Conservation (phyloP, 64 coral and sea anemone species). For the Orbicella faveolata region DNA sequence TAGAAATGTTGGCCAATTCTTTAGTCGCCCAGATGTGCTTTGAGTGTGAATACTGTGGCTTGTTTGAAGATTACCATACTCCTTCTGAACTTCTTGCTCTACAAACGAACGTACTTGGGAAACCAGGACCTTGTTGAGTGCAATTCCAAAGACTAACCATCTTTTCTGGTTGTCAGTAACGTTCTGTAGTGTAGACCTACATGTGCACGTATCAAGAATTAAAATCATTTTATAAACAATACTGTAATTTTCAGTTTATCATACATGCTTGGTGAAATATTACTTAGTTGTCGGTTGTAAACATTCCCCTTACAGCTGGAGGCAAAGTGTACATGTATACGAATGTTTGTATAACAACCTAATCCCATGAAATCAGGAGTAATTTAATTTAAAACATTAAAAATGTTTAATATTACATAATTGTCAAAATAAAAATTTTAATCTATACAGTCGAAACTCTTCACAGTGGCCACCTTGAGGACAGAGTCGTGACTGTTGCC, state of each 20-base stretch:
- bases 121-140: conserved; percentile 43
- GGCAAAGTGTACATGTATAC: no score
- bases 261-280: no score
- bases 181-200: neutral
- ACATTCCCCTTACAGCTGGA: no score
- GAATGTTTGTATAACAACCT: no score
- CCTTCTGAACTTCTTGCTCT: neutral
- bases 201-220: neutral
- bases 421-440: no score
- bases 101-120: conserved; percentile 19
- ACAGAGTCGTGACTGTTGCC: no score
- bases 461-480: no score
- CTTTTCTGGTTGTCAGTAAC: conserved; percentile 45
- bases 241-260: neutral
- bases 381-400: no score
- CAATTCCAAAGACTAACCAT: conserved; percentile 45
- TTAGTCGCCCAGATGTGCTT: neutral
- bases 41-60: conserved; percentile 36
- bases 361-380: no score
- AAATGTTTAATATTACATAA: no score
- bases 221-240: neutral
- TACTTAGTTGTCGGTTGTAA: no score
- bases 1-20: neutral
- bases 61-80: conserved; percentile 39
- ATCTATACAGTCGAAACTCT: no score